Evolutionary conservation across 2,888 invertebrate species (phyloP).

Genomic region (Lochmaea capreae): DNA sequence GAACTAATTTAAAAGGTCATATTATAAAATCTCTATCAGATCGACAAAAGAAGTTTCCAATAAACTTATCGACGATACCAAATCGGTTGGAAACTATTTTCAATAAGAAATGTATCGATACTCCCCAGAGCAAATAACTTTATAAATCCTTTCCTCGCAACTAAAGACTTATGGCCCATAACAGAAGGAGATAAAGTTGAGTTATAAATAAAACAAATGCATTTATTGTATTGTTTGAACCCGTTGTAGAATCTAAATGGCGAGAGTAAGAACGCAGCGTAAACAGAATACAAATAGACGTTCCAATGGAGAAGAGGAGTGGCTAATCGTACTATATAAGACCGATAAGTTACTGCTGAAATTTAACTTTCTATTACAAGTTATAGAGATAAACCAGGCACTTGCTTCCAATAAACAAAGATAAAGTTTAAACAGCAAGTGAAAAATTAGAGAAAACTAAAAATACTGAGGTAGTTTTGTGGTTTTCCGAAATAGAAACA

Average conservation of each 20-base stretch:
- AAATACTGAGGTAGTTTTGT: too few relatives aligned
- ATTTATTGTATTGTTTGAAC: slow-evolving; percentile 45
- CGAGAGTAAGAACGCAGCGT: slow-evolving; percentile 43
- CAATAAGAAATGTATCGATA: slow-evolving; percentile 23
- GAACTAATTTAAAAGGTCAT: slow-evolving; percentile 2
- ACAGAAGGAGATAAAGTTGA: slow-evolving; percentile 29
- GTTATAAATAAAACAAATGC: slow-evolving; percentile 39
- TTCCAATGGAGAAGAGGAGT: slow-evolving; percentile 33
- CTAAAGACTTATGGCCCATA: slow-evolving; percentile 25
- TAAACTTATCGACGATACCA: slow-evolving; percentile 23
- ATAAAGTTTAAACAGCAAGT: too few relatives aligned
- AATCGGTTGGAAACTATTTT: slow-evolving; percentile 23
- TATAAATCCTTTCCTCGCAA: slow-evolving; percentile 24
- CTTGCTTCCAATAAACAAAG: too few relatives aligned
- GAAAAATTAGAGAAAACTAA: too few relatives aligned
- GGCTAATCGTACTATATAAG: not conserved
- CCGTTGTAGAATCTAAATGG: slow-evolving; percentile 47
- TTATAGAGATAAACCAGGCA: too few relatives aligned
- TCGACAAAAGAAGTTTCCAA: slow-evolving; percentile 25
- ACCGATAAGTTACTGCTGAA: not conserved
- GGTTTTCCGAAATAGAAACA: too few relatives aligned
- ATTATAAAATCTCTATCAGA: slow-evolving; percentile 23
- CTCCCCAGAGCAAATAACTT: slow-evolving; percentile 28
- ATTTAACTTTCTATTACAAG: not conserved
- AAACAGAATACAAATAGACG: slow-evolving; percentile 49